These are phyloP conservation scores for Cyanoramphus novaezelandiae DNA, from an alignment of 2,113 vertebrate species.

Conservation along the genomic window DNA sequence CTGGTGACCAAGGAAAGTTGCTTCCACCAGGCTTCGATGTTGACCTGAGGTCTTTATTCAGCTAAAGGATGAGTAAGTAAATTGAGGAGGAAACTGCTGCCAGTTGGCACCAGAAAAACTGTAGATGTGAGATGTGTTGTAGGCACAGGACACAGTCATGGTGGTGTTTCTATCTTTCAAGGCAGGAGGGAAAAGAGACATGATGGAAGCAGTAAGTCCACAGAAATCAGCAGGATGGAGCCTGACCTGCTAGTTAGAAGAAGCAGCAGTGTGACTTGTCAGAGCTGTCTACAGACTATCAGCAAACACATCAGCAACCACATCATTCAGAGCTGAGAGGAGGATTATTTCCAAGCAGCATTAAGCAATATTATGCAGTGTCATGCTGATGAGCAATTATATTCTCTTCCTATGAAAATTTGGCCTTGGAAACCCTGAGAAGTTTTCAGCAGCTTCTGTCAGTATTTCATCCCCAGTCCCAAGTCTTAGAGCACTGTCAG, in stretches of 20 bases:
- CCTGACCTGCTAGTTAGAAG: neutral
- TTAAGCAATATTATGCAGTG: neutral
- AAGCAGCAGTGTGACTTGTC: neutral
- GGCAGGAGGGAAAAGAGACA: neutral
- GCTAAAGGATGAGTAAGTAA: neutral
- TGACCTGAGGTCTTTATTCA: neutral
- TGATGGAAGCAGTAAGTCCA: neutral
- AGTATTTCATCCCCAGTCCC: neutral
- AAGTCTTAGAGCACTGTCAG: neutral
- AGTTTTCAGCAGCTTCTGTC: neutral
- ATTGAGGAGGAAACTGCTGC: neutral
- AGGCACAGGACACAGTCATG: neutral
- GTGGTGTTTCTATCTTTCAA: neutral
- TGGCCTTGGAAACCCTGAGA: neutral
- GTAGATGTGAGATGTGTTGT: neutral
- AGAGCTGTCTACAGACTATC: neutral
- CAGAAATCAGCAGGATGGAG: neutral
- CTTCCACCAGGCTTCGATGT: neutral
- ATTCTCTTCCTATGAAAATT: neutral
- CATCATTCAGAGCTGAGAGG: neutral
- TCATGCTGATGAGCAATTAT: neutral
- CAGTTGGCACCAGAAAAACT: neutral
- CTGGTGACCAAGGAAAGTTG: neutral
- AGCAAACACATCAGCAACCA: slow-evolving; percentile 14
- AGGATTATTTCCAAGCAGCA: neutral